Conservation (phyloP, 2,888 invertebrate genomes). For the Cheilosia vernalis region DNA sequence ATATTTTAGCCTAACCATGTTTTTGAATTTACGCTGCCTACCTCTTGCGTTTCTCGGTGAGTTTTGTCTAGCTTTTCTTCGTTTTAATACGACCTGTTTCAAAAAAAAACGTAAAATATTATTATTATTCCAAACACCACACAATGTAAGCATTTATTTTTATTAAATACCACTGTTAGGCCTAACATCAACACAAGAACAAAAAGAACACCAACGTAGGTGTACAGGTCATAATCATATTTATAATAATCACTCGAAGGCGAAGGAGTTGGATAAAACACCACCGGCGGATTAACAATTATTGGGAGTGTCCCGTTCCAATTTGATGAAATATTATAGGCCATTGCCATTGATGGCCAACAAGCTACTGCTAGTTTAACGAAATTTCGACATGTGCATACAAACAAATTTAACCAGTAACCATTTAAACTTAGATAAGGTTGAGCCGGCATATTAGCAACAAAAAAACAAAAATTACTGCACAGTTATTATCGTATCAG, state of each 20-base stretch:
- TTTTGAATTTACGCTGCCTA: not conserved
- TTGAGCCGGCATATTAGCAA: not conserved
- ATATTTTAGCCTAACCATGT: not conserved
- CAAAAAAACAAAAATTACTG: constrained; percentile 2
- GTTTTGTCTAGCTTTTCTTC: not conserved
- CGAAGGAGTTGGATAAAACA: constrained; percentile 11
- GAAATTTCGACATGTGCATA: constrained; percentile 5
- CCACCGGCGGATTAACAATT: not conserved
- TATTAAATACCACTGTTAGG: constrained; percentile 14
- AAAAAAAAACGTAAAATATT: not conserved
- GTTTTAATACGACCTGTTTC: constrained; percentile 3
- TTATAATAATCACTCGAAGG: not conserved
- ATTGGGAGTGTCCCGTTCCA: not conserved
- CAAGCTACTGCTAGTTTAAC: constrained; percentile 24
- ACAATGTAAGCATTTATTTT: too few species aligned
- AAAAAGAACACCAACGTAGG: constrained; percentile 25
- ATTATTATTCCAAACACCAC: too few species aligned
- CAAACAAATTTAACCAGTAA: constrained; percentile 4
- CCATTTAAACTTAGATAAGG: constrained; percentile 37
- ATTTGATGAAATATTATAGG: not conserved
- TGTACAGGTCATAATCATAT: constrained; percentile 7
- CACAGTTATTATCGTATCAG: constrained; percentile 16
- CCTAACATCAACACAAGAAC: constrained; percentile 8
- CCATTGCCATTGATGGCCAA: constrained; percentile 41
- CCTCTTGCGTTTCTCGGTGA: constrained; percentile 17